Percentiles rank a stretch among this genome's conserved stretches.
Conservation (phyloP, 2,797 vertebrate genomes). For the Pseudomugil tenellus region DNA sequence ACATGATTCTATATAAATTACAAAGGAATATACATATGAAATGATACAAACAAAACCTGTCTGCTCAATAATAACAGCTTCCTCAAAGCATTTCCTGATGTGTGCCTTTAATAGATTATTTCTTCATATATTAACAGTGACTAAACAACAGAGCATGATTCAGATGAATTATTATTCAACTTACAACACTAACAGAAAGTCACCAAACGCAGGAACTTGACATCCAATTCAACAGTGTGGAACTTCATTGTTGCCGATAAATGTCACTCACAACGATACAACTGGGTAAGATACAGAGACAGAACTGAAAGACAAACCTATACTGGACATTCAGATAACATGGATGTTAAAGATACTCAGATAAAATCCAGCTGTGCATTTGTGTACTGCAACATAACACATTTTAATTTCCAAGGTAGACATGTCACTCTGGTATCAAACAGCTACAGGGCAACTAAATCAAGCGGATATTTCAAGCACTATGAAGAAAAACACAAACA, state of each 20-base stretch:
- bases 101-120: background rate
- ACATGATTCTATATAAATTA: background rate
- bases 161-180: background rate
- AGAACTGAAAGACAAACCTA: background rate
- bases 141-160: background rate
- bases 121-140: background rate
- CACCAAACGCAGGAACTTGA: background rate
- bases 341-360: background rate
- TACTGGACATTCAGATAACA: background rate
- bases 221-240: background rate
- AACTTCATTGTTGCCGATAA: background rate
- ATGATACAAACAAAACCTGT: no score
- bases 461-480: slow-evolving; percentile 43
- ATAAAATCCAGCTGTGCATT: background rate
- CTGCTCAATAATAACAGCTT: no score
- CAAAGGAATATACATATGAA: no score
- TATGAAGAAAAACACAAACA: slow-evolving; percentile 38
- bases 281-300: background rate
- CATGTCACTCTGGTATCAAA: background rate
- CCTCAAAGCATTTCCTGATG: background rate
- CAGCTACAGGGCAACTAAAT: background rate
- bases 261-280: background rate
- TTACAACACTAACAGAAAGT: background rate
- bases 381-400: background rate
- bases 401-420: background rate